These are phyloP conservation scores for Cosmopolites sordidus DNA, from an alignment of 2,888 invertebrate species.

Conservation along the genomic window DNA sequence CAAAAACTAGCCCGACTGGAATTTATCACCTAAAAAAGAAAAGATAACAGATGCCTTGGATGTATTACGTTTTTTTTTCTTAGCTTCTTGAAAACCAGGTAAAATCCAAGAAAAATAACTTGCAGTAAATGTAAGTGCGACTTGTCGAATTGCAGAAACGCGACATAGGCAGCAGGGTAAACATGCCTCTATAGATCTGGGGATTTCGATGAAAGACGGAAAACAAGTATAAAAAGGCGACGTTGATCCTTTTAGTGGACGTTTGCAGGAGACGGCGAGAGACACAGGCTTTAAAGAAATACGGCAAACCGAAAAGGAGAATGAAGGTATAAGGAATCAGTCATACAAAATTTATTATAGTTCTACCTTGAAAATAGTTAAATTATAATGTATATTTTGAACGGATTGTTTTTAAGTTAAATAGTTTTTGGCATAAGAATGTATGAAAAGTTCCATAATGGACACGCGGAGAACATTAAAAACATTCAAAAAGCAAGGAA, in stretches of 20 bases:
- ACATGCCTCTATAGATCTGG: constrained; percentile 34
- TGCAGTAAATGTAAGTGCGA: not conserved
- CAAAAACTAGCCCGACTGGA: not conserved
- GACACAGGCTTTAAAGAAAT: constrained; percentile 28
- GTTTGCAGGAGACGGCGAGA: constrained; percentile 25
- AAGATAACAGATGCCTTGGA: not conserved
- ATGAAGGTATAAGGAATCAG: constrained; percentile 15
- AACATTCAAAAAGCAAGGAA: too few relatives aligned
- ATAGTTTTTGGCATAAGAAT: too few relatives aligned
- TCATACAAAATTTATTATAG: constrained; percentile 22
- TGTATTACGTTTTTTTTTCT: too few relatives aligned
- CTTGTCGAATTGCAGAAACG: not conserved
- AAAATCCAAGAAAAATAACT: too few relatives aligned
- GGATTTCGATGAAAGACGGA: constrained; percentile 38
- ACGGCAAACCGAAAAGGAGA: constrained; percentile 12
- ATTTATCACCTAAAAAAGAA: not conserved
- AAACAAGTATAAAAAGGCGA: constrained; percentile 39
- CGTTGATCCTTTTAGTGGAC: constrained; percentile 38
- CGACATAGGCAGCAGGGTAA: constrained; percentile 26
- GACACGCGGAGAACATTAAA: too few relatives aligned
- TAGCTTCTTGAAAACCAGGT: too few relatives aligned
- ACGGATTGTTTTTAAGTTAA: too few relatives aligned
- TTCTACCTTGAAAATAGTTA: not conserved
- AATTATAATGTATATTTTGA: too few relatives aligned
- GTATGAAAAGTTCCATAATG: too few relatives aligned